These are phyloP conservation scores for Parapristionchus giblindavisi DNA, from an alignment of 2,888 invertebrate species.

Conservation along the genomic window DNA sequence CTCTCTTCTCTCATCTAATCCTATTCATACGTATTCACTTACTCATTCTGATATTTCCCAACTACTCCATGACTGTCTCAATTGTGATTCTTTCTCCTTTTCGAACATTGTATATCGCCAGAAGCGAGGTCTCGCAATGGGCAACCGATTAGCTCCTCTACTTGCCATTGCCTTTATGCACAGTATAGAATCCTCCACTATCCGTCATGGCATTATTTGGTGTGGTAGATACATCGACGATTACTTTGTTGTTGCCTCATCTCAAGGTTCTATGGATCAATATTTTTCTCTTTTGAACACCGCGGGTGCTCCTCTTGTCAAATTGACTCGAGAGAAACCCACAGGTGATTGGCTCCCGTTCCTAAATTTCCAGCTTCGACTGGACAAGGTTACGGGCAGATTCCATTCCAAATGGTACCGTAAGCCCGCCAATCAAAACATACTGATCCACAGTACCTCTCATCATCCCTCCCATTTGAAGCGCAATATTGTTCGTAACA, in stretches of 20 bases:
- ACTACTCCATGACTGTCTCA: constrained; percentile 1
- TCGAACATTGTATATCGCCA: not conserved
- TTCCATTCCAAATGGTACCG: constrained; percentile 20
- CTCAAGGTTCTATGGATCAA: not conserved
- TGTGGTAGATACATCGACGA: constrained; percentile 21
- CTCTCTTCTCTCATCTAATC: not conserved
- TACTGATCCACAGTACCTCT: not conserved
- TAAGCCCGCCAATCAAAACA: constrained; percentile 14
- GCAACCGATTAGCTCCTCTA: constrained; percentile 27
- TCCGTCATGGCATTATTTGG: constrained; percentile 26
- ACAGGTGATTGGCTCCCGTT: constrained; percentile 2
- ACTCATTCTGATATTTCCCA: not conserved
- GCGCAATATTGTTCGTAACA: not conserved
- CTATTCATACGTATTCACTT: too few relatives aligned
- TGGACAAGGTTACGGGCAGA: not conserved
- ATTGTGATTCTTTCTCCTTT: constrained; percentile 18
- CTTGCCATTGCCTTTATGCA: constrained; percentile 27
- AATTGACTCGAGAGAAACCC: constrained; percentile 13
- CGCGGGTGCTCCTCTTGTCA: not conserved
- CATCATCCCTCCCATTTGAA: constrained; percentile 9
- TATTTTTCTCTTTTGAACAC: not conserved
- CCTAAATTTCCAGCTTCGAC: constrained; percentile 13
- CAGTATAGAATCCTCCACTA: not conserved
- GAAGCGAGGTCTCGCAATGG: constrained; percentile 22
- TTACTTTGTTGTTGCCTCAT: not conserved